Base-by-base conservation (phyloP, 1,140 invertebrate genomes). In the Planococcus citri region DNA sequence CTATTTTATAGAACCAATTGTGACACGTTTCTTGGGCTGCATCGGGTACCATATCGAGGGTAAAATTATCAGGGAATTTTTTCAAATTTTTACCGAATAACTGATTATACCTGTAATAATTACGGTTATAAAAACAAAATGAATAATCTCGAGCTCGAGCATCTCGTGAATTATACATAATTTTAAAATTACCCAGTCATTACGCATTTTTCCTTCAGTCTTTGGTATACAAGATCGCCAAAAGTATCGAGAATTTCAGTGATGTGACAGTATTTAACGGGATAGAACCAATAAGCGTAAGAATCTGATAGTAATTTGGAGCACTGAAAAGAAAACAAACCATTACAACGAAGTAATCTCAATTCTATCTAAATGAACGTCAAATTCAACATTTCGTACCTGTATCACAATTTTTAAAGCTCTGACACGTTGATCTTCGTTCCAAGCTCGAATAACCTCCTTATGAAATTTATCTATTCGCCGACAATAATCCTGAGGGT, bases 1-100 rank as follows among this genome's bases (percentile, higher is more conserved):
- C 92, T 77, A 98, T 95, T 83, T 98, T 98, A 79, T 93, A 97
- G 80, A 98, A 95, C 96, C 96, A 98, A 83, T 98, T 98, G 71
- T 91, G 85, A 78, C 95, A 97, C 9, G 94, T 98, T 81, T 98
- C 95, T 78, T 94, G 94, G 0, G 94, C 94, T 71, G 86, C 82
- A 77, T 95, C 93, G 10, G 91, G 87, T 12, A 94, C 87, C 81
- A 88, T 86, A 72, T 88, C 86, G 1, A 85, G 81, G 64, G 86
- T 85, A 74, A 90, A 87, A 77, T 83, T 83, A 78, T 87, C 85
- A 51, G 87, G 87, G 71, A 90, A 77, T 72, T 80, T 79, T 4
- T 81, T 75, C 24, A 78, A 76, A 76, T 80, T 83, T 70, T 76
- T 82, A 21, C 80, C 81, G 25, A 80, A 64, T 24, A 27, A 21